Percentiles rank a stretch among this genome's conserved stretches.
Conservation (phyloP, 2,113 vertebrate genomes). For the Aptenodytes forsteri region DNA sequence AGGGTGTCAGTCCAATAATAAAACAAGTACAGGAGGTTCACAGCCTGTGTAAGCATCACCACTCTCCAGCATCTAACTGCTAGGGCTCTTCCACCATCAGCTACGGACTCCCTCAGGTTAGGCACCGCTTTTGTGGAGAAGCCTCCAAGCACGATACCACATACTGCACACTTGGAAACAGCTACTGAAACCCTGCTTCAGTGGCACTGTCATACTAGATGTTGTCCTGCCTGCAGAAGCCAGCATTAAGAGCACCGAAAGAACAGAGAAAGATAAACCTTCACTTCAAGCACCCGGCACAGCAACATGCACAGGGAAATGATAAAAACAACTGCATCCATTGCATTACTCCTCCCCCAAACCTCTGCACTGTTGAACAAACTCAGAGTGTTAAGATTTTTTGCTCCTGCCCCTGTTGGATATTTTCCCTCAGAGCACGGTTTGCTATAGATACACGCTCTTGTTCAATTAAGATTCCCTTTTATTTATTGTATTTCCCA, state of each 20-base stretch:
- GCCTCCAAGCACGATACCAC: neutral
- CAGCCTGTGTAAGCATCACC: neutral
- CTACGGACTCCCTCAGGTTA: neutral
- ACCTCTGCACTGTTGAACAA: neutral
- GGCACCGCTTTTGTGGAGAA: neutral
- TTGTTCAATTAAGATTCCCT: neutral
- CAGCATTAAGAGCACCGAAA: neutral
- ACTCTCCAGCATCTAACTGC: neutral
- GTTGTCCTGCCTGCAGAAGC: neutral
- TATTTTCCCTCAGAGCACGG: neutral
- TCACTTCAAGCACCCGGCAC: neutral
- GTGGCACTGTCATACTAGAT: neutral
- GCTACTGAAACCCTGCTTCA: neutral
- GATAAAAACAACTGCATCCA: neutral
- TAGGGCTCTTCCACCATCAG: neutral
- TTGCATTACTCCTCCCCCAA: neutral
- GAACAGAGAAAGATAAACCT: neutral
- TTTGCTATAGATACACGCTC: neutral
- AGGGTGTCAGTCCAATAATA: neutral
- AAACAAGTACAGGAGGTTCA: neutral
- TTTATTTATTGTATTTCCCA: neutral
- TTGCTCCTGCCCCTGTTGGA: neutral
- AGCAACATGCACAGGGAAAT: rapidly evolving
- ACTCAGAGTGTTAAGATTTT: neutral
- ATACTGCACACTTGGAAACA: neutral